phyloP scores from a whole-genome alignment of 1,140 invertebrate genomes.

The Drosophila micromelanica region DNA sequence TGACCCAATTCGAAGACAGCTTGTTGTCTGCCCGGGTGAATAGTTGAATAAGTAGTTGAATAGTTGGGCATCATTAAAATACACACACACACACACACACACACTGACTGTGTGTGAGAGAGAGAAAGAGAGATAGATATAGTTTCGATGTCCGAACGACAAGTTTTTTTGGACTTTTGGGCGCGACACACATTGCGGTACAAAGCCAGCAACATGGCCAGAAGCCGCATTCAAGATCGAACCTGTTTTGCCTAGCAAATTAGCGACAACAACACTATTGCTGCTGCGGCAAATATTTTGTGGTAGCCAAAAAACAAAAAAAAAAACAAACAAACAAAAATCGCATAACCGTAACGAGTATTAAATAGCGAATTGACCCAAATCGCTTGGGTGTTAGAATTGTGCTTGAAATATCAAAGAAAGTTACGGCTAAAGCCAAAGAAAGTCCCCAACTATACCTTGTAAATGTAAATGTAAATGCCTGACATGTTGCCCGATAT shows the following conservation, averaged over 20 bases:
- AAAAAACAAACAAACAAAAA: constrained; percentile 17
- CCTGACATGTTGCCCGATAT: constrained; percentile 30
- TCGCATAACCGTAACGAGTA: constrained; percentile 63
- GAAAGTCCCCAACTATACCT: constrained; percentile 20
- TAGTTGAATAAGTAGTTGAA: constrained; percentile 41
- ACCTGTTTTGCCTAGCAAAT: constrained; percentile 78
- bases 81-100: not conserved
- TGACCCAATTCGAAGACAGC: constrained; percentile 57
- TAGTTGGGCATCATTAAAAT: constrained; percentile 51
- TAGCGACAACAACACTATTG: constrained; percentile 22
- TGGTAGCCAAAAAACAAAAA: constrained; percentile 7
- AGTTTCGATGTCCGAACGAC: constrained; percentile 7
- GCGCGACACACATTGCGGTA: constrained; percentile 62
- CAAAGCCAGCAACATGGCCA: not conserved
- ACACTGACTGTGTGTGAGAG: no score
- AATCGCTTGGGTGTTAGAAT: constrained; percentile 39
- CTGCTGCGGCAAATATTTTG: constrained; percentile 11
- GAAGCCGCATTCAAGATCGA: constrained; percentile 52
- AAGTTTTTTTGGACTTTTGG: constrained; percentile 37
- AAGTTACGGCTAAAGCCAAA: constrained; percentile 17
- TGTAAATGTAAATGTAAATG: constrained; percentile 46
- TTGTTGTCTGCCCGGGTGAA: constrained; percentile 2
- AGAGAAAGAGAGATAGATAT: not conserved
- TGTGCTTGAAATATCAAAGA: constrained; percentile 38
- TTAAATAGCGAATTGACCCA: constrained; percentile 71